Evolutionary conservation across 2,113 vertebrate species (phyloP), one percentile per base, ranked within the genome.

Genomic region (Amazona guildingii): DNA sequence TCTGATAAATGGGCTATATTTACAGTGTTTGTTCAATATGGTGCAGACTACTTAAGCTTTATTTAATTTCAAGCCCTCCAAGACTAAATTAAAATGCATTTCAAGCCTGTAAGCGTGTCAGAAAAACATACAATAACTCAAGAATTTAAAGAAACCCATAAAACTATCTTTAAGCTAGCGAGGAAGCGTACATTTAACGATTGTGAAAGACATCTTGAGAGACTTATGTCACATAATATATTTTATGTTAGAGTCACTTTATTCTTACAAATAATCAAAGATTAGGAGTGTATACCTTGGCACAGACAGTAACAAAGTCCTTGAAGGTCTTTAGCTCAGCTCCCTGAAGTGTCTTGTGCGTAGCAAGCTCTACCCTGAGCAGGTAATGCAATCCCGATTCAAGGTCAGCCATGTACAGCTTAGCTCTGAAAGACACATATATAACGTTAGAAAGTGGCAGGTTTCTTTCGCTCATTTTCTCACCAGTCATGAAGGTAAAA

Each of bases 361-460:
- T 96, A 5, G 99, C 99, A 35, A 99, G 98, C 94, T 99, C 99
- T 9, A 99, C 98, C 14, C 99, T 95, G 85, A 99, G 98, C 83
- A 99, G 97, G 94, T 99, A 99, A 97, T 99, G 99, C 68, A 99
- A 98, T 9, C 98, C 99, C 0, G 99, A 99, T 92, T 99, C 99
- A 97, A 99, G 98, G 93, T 99, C 99, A 2, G 98, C 98, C 27
- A 97, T 97, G 97, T 99, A 99, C 61, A 99, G 98, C 93, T 95
- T 98, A 3, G 98, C 98, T 94, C 99, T 99, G 90, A 4, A 97
- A 72, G 41, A 79, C 11, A 94, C 51, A 61, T 33, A 86, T 17
- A 67, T 54, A 75, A 78, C 5, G 52, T 79, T 13, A 49, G 29
- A 15, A 78, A 61, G 41, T 79, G 86, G 86, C 86, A 92, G 94